Evolutionary conservation across 2,797 vertebrate species (phyloP), one percentile per base, ranked within the genome.

Genomic region (Liparis tanakae): DNA sequence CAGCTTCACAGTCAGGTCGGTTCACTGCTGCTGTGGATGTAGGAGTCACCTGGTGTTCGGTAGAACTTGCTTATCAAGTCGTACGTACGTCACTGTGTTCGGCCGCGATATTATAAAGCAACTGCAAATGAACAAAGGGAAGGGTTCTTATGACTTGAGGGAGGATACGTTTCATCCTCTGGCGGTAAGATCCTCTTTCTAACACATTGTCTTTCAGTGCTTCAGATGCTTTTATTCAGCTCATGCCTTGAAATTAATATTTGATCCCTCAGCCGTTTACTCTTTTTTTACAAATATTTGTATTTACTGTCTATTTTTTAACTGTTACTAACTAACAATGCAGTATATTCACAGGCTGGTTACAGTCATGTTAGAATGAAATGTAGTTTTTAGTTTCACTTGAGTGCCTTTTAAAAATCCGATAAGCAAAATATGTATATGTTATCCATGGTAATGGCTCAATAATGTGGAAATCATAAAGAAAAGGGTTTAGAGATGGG

Each of bases 121-220:
- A 46, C 44, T 46, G 44, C 44, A 46, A 46, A 18, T 18, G 6
- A 46, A 46, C 44, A 17, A 46, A 46, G 43, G 43, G 43, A 44
- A 44, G 43, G 43, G 15, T 46, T 46, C 15, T 18, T 46, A 14
- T 7, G 6, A 7, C 15, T 46, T 14, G 17, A 46, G 17, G 15
- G 17, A 46, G 15, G 18, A 55, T 55, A 69, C n/a, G 78, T 70
- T 73, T 78, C 58, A 60, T 74, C 79, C 77, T 80, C 75, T 58
- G 66, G 51, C 0, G 78, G 88, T 90, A 83, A 90, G 91, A 87
- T 60, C 33, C 17, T 76, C 57, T 85, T 65, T 67, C 51, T 44
- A 44, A 46, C 20, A 57, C 6, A 51, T 25, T 58, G 1, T 58
- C 25, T 73, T 2, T 1, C 37, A 69, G 64, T 69, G 59, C 70